These are phyloP conservation scores for Meiosimyza platycephala DNA, from an alignment of 2,888 invertebrate species.

Conservation along the genomic window DNA sequence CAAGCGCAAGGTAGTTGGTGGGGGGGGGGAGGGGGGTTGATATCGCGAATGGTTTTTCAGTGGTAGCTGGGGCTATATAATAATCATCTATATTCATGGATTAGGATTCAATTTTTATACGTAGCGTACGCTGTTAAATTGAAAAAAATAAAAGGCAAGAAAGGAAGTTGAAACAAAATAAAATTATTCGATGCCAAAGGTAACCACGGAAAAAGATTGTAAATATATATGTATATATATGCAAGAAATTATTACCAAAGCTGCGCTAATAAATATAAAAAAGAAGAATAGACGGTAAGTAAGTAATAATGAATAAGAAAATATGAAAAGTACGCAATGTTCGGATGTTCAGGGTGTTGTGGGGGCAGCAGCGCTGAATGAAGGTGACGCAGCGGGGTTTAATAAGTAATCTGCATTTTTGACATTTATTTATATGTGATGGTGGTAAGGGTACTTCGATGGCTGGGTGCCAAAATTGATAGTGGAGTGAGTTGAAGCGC, in stretches of 20 bases:
- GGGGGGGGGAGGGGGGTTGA: too few species aligned
- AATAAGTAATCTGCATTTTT: slow-evolving; percentile 66
- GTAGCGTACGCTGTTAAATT: slow-evolving; percentile 43
- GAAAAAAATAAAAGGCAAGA: slow-evolving; percentile 34
- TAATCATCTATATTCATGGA: slow-evolving; percentile 68
- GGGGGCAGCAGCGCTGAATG: background rate
- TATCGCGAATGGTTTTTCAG: slow-evolving; percentile 4
- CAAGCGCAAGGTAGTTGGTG: slow-evolving; percentile 10
- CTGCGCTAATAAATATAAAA: slow-evolving; percentile 58
- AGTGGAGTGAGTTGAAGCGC: too few species aligned
- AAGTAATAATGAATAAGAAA: slow-evolving; percentile 36
- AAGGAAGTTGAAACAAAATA: slow-evolving; percentile 32
- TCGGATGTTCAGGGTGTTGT: background rate
- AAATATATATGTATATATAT: slow-evolving; percentile 50
- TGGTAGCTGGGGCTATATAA: slow-evolving; percentile 55
- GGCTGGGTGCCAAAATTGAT: too few species aligned
- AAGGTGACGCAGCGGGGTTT: slow-evolving; percentile 61
- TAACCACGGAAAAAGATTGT: slow-evolving; percentile 28
- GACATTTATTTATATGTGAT: slow-evolving; percentile 63
- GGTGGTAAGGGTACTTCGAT: background rate
- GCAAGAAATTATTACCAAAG: slow-evolving; percentile 64
- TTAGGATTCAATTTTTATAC: slow-evolving; percentile 67
- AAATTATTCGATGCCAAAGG: slow-evolving; percentile 38
- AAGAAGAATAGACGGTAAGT: slow-evolving; percentile 29
- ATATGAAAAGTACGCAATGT: slow-evolving; percentile 48